These are phyloP conservation scores for Ophion costatus DNA, from an alignment of 2,888 invertebrate species.

Conservation along the genomic window DNA sequence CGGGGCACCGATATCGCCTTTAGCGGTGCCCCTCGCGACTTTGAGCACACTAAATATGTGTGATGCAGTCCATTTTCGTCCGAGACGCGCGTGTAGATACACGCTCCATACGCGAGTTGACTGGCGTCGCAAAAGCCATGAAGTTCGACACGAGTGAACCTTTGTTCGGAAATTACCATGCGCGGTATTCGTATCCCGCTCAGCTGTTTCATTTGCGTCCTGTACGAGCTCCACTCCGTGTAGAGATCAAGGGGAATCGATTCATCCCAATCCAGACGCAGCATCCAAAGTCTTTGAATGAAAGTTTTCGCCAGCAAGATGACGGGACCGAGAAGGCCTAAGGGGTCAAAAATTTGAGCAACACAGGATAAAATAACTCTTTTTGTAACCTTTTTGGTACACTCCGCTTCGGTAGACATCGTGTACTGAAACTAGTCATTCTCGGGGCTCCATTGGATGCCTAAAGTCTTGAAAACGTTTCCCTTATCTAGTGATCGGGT, in stretches of 20 bases:
- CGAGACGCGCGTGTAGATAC: conserved; percentile 19
- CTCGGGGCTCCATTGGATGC: conserved; percentile 23
- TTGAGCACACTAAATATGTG: conserved; percentile 17
- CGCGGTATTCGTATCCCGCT: conserved; percentile 18
- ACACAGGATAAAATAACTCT: neutral
- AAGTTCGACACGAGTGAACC: neutral
- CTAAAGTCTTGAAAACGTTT: conserved; percentile 26
- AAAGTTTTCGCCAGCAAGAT: conserved; percentile 39
- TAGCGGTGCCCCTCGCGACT: conserved; percentile 38
- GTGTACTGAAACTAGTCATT: conserved; percentile 3
- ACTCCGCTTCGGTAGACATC: neutral
- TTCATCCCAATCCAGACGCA: conserved; percentile 46
- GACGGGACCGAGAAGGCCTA: conserved; percentile 31
- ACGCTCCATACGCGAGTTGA: conserved; percentile 34
- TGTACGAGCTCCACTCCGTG: conserved; percentile 1
- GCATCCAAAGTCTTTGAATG: conserved; percentile 54
- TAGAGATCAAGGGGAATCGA: neutral
- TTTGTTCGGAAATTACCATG: neutral
- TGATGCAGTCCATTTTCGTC: neutral
- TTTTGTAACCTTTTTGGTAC: conserved; percentile 7
- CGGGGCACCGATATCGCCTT: conserved; percentile 40
- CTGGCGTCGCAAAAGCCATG: conserved; percentile 38
- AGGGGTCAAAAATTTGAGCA: conserved; percentile 13
- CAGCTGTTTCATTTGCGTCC: neutral
- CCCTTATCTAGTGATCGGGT: conserved; percentile 17